Conservation (phyloP, 1,140 invertebrate genomes). For the Magallana gigas region DNA sequence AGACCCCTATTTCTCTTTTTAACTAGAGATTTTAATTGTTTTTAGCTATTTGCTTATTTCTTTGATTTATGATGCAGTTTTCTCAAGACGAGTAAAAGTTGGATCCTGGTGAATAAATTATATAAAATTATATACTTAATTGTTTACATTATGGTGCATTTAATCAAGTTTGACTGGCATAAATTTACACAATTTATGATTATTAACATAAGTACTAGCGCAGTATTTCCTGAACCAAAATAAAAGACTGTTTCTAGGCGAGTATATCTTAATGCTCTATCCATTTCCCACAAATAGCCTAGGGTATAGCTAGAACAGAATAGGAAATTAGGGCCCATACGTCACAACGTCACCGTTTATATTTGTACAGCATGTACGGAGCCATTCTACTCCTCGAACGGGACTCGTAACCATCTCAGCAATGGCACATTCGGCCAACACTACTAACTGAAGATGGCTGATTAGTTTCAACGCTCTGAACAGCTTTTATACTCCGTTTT, state of each 20-base stretch:
- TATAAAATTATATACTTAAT: not conserved
- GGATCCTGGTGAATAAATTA: not conserved
- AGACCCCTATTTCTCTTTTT: too few relatives aligned
- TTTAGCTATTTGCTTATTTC: not conserved
- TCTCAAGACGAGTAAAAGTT: not conserved
- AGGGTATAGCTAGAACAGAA: slow-evolving; percentile 13
- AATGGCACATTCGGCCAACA: slow-evolving; percentile 5
- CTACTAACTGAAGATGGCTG: not conserved
- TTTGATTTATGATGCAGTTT: not conserved
- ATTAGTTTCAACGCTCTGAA: not conserved
- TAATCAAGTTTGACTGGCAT: not conserved
- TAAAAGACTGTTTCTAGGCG: not conserved
- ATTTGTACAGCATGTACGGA: not conserved
- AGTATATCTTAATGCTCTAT: not conserved
- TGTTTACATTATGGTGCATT: slow-evolving; percentile 10
- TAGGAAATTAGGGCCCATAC: slow-evolving; percentile 5
- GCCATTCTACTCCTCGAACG: not conserved
- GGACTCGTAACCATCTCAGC: not conserved
- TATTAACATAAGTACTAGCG: slow-evolving; percentile 27
- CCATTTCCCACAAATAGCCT: slow-evolving; percentile 23
- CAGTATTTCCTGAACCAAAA: not conserved
- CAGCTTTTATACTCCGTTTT: not conserved
- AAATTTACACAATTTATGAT: not conserved
- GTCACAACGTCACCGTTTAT: not conserved
- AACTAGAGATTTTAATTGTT: too few relatives aligned